Conservation (phyloP, 2,113 vertebrate genomes). For the Empidonax traillii region DNA sequence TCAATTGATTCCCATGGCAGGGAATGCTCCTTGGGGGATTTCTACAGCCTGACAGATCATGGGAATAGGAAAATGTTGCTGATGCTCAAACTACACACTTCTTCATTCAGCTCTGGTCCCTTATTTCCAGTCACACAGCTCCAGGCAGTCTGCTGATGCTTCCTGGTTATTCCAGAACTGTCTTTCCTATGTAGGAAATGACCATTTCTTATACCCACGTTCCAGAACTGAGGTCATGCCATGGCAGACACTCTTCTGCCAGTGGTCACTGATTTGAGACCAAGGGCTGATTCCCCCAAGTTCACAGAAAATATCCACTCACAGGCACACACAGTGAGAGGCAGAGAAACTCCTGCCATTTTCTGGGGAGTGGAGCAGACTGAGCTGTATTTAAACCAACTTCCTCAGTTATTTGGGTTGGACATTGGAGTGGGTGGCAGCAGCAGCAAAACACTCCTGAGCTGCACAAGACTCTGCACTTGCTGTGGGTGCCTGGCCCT, state of each 20-base stretch:
- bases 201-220: neutral
- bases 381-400: neutral
- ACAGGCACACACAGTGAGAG: fast-evolving
- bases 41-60: conserved; percentile 23
- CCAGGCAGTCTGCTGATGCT: neutral
- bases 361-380: neutral
- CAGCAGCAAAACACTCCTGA: neutral
- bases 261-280: neutral
- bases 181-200: neutral
- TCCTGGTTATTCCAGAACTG: neutral
- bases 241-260: neutral
- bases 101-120: neutral
- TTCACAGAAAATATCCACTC: neutral
- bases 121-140: neutral
- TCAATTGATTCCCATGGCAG: conserved; percentile 41
- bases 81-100: neutral
- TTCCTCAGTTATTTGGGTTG: neutral
- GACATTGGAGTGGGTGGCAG: neutral
- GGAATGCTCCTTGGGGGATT: conserved; percentile 27
- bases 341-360: neutral
- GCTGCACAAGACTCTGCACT: neutral
- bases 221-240: neutral
- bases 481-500: neutral
- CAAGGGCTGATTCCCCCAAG: neutral
- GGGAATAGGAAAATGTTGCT: conserved; percentile 20